Evolutionary conservation across 2,797 vertebrate species (phyloP).

Genomic region (Myripristis jacobus): DNA sequence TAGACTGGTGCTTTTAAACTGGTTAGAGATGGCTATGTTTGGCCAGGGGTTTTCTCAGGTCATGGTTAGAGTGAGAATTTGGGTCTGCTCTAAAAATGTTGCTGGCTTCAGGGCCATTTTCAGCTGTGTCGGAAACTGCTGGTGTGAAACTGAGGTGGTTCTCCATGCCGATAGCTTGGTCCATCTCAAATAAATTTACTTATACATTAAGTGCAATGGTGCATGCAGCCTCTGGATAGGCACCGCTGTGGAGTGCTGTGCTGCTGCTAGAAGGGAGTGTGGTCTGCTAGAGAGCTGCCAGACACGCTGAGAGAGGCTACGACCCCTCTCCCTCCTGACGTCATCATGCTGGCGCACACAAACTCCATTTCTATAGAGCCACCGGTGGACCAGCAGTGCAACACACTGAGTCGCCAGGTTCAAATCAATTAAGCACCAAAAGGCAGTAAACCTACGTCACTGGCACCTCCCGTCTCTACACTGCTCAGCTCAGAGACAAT

Average conservation of each 20-base stretch:
- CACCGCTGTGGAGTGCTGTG: constrained; percentile 7
- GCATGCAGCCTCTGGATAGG: constrained; percentile 2
- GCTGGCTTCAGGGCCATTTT: too few species aligned
- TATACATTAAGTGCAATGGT: neutral
- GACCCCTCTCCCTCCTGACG: constrained; percentile 53
- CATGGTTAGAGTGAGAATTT: too few species aligned
- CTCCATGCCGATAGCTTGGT: too few species aligned
- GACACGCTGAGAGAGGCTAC: constrained; percentile 34
- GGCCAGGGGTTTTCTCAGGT: too few species aligned
- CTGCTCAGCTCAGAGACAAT: constrained; percentile 39
- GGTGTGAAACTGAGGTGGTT: too few species aligned
- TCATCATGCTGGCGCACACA: constrained; percentile 47
- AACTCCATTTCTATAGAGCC: constrained; percentile 50
- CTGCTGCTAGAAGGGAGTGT: constrained; percentile 27
- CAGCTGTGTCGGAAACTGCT: too few species aligned
- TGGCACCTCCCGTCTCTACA: constrained; percentile 38
- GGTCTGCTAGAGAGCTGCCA: constrained; percentile 42
- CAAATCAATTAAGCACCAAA: constrained; percentile 56
- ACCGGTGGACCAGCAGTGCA: constrained; percentile 35
- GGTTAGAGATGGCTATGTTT: too few species aligned
- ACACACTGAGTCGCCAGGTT: constrained; percentile 46
- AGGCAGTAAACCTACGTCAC: constrained; percentile 45
- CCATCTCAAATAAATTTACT: neutral
- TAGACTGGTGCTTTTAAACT: too few species aligned
- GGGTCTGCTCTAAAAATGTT: too few species aligned